Evolutionary conservation across 2,888 invertebrate species (phyloP).

Genomic region (Xestia ashworthii): DNA sequence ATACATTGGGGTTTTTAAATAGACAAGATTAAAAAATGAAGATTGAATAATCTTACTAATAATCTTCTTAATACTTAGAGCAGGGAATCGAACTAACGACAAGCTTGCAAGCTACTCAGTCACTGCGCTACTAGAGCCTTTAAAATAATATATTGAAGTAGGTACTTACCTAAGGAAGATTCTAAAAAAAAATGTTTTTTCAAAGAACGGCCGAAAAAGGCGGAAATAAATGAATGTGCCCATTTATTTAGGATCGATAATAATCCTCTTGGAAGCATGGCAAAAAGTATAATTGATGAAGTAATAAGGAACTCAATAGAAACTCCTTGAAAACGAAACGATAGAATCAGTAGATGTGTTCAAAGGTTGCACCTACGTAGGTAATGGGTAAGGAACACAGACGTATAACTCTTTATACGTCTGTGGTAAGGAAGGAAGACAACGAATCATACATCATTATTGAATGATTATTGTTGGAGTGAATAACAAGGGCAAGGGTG

Average conservation of each 20-base stretch:
- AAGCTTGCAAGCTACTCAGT: not conserved
- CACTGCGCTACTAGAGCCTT: not conserved
- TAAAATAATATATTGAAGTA: not conserved
- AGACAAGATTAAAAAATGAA: not conserved
- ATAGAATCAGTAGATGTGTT: constrained; percentile 15
- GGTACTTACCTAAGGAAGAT: not conserved
- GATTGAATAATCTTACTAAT: too few species aligned
- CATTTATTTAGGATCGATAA: not conserved
- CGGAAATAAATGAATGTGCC: not conserved
- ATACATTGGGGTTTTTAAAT: constrained; percentile 6
- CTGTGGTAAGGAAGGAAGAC: constrained; percentile 6
- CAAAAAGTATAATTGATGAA: constrained; percentile 22
- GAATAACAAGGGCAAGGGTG: not conserved
- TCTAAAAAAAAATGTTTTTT: not conserved
- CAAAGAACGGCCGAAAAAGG: not conserved
- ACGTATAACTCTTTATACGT: too few species aligned
- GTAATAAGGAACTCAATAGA: constrained; percentile 22
- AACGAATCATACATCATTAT: not conserved
- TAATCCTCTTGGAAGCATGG: not conserved
- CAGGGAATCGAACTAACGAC: not conserved
- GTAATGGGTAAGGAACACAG: too few species aligned
- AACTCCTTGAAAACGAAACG: constrained; percentile 6
- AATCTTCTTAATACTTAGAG: not conserved
- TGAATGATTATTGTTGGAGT: not conserved
- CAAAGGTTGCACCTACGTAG: not conserved